Evolutionary conservation across 2,888 invertebrate genomes (phyloP).

Genomic region (Plagodis dolabraria): DNA sequence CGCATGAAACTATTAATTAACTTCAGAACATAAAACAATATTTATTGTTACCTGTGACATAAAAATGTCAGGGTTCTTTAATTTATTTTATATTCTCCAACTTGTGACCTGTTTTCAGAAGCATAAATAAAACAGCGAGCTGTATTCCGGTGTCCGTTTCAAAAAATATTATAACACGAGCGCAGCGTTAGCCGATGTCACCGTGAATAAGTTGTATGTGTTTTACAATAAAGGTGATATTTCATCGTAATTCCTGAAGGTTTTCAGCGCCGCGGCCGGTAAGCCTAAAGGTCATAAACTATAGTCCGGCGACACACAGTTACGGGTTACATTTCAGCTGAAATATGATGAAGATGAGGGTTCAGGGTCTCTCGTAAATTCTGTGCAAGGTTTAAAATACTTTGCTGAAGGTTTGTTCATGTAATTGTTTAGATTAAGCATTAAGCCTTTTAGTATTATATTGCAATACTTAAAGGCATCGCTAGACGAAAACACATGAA

Average conservation of each 20-base stretch:
- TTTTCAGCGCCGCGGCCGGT: conserved; percentile 32
- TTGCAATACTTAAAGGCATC: no score
- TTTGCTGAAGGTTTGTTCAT: no score
- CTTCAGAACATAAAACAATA: no score
- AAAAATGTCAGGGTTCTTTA: no score
- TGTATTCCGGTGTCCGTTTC: conserved; percentile 24
- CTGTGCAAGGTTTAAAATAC: background rate
- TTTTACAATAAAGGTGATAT: conserved; percentile 57
- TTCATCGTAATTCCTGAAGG: conserved; percentile 49
- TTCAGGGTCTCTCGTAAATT: conserved; percentile 16
- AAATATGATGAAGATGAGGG: conserved; percentile 21
- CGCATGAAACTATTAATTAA: no score
- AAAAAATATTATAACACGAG: conserved; percentile 37
- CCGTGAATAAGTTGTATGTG: conserved; percentile 61
- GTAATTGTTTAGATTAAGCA: no score
- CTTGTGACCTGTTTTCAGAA: conserved; percentile 10
- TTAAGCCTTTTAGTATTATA: no score
- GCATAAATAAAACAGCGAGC: conserved; percentile 31
- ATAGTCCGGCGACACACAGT: conserved; percentile 23
- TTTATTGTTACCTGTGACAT: no score
- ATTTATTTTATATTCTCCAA: no score
- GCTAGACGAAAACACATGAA: no score
- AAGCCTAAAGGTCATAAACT: conserved; percentile 35
- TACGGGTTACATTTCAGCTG: conserved; percentile 23
- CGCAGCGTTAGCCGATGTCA: conserved; percentile 37